Base-by-base conservation (phyloP, 2,797 vertebrate species). In the Phataginus tetradactyla region DNA sequence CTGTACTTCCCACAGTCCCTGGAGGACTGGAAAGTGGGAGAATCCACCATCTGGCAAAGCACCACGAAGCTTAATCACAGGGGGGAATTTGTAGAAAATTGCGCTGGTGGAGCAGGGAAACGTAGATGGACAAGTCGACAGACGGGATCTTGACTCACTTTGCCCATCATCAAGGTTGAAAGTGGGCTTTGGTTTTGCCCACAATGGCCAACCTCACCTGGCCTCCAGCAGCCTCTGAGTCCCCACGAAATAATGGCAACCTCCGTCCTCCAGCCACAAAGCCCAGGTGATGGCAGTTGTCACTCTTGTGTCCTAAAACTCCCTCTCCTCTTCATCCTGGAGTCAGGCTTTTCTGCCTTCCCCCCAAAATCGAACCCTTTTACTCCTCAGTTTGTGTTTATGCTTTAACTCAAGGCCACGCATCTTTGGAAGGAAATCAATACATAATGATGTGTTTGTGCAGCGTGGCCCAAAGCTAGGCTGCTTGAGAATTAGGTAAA, bases 401-500 rank as follows among this genome's bases (percentile, higher is more conserved):
- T 57, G 90, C 0, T 3, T 72, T 97, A 94, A 97, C 94, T 61
- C 87, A 32, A 69, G 94, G 81, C 90, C 53, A 3, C 96, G 97
- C 92, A 97, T 98, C 97, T 98, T 86, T 96, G 91, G 86, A 94
- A 92, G 96, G 68, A 97, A 98, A 98, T 98, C 98, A 97, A 98
- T 98, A 98, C 92, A 96, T 97, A 98, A 98, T 98, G 98, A 96
- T 81, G 96, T 81, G 86, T 96, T 95, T 92, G 75, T 37, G 42
- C 57, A 9, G 25, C 4, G 1, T 14, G 78, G 85, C 81, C 86
- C 92, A 55, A 61, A 81, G 81, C 81, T 95, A 90, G 80, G 69
- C 92, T 92, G 81, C 71, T 25, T 61, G 74, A 45, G n/a, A 90
- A 89, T 92, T 8, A 83, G 64, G 71, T 39, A 61, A 49, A 90